Evolutionary conservation across 2,113 vertebrate genomes (phyloP).

Genomic region (Cheirogaleus medius): DNA sequence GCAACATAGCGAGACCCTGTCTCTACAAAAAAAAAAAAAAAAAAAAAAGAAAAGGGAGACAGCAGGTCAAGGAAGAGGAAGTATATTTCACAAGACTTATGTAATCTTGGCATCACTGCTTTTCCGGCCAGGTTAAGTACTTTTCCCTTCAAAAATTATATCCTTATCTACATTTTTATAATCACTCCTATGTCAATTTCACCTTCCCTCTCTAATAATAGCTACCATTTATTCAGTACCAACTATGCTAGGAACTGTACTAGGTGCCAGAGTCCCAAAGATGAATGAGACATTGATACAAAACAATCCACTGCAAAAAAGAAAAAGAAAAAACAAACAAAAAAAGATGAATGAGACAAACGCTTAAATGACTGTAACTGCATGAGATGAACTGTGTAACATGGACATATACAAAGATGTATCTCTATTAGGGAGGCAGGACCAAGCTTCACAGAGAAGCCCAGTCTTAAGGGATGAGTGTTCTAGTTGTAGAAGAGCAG

Average conservation of each 20-base stretch:
- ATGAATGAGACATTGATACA: background rate
- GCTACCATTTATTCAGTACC: constrained; percentile 16
- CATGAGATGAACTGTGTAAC: too few relatives aligned
- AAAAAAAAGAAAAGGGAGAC: background rate
- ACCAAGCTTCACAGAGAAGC: background rate
- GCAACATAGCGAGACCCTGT: too few relatives aligned
- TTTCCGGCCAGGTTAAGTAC: background rate
- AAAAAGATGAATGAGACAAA: background rate
- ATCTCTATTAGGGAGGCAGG: background rate
- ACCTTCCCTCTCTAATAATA: background rate
- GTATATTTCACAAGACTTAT: background rate
- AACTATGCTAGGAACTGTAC: background rate
- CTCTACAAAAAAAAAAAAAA: too few relatives aligned
- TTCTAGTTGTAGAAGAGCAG: background rate
- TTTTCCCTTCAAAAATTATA: background rate
- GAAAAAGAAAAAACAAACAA: too few relatives aligned
- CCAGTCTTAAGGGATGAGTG: background rate
- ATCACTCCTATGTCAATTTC: background rate
- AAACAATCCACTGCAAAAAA: too few relatives aligned
- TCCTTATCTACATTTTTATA: background rate
- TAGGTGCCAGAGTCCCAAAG: background rate
- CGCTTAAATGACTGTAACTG: background rate
- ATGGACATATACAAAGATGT: background rate
- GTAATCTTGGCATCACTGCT: background rate
- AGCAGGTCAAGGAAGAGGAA: background rate